Evolutionary conservation across 1,140 invertebrate genomes (phyloP).

Genomic region (Cydia amplana): DNA sequence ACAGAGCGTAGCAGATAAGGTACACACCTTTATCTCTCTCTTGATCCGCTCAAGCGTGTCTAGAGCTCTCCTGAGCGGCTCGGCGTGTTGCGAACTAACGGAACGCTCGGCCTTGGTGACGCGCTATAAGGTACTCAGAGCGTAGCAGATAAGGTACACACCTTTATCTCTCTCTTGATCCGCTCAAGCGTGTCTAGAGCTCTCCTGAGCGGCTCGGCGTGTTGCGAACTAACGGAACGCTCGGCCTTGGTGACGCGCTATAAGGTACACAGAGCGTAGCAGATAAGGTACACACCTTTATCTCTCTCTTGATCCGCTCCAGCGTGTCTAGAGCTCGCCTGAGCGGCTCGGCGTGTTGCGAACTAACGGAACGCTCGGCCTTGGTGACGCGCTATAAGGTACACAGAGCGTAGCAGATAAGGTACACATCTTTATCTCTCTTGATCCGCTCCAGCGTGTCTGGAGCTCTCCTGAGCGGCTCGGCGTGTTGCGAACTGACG

Average conservation of each 20-base stretch:
- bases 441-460: slow-evolving; percentile 62
- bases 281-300: slow-evolving; percentile 54
- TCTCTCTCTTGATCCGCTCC: slow-evolving; percentile 62
- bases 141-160: slow-evolving; percentile 1
- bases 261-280: not conserved
- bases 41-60: slow-evolving; percentile 57
- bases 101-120: no score
- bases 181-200: slow-evolving; percentile 58
- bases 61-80: slow-evolving; percentile 53
- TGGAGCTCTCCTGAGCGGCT: slow-evolving; percentile 54
- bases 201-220: slow-evolving; percentile 48
- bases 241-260: slow-evolving; percentile 5
- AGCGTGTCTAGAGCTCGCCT: slow-evolving; percentile 52
- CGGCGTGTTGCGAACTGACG: slow-evolving; percentile 36
- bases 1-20: slow-evolving; percentile 7
- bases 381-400: slow-evolving; percentile 20
- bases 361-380: not conserved
- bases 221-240: slow-evolving; percentile 22
- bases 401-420: not conserved
- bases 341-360: slow-evolving; percentile 47
- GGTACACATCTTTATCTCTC: slow-evolving; percentile 45
- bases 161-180: slow-evolving; percentile 59
- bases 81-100: slow-evolving; percentile 33
- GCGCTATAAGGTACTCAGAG: slow-evolving; percentile 24
- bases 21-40: no score